Evolutionary conservation across 1,140 invertebrate genomes (phyloP).

Genomic region (Monomorium pharaonis): DNA sequence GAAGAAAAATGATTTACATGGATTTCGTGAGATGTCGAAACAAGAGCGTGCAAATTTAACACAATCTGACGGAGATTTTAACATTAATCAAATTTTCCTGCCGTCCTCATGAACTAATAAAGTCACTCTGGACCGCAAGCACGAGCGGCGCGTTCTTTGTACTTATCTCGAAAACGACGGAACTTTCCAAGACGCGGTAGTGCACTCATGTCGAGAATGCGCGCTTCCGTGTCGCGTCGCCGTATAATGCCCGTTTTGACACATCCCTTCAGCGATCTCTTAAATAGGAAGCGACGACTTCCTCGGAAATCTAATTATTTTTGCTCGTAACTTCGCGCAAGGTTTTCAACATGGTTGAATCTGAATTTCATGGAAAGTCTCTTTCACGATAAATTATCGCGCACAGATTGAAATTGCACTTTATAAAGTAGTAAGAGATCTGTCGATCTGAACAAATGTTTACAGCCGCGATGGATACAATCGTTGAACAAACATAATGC

Average conservation of each 20-base stretch:
- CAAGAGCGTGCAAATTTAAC: not conserved
- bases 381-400: not conserved
- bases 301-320: not conserved
- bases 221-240: not conserved
- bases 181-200: constrained; percentile 7
- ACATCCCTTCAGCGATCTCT: not conserved
- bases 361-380: not conserved
- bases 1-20: not conserved
- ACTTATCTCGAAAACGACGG: not conserved
- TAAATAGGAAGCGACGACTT: not conserved
- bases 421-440: not conserved
- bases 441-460: not conserved
- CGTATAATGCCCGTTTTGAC: constrained; percentile 18
- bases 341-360: not conserved
- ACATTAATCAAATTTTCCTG: constrained; percentile 9
- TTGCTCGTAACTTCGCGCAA: constrained; percentile 15
- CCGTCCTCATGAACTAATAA: constrained; percentile 25
- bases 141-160: not conserved
- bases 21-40: not conserved
- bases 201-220: not conserved
- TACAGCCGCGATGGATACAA: not conserved
- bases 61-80: not conserved
- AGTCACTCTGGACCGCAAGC: not conserved
- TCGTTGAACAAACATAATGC: not conserved
- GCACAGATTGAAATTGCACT: not conserved